Evolutionary conservation across 2,113 vertebrate species (phyloP).

Genomic region (Dissostichus mawsoni): DNA sequence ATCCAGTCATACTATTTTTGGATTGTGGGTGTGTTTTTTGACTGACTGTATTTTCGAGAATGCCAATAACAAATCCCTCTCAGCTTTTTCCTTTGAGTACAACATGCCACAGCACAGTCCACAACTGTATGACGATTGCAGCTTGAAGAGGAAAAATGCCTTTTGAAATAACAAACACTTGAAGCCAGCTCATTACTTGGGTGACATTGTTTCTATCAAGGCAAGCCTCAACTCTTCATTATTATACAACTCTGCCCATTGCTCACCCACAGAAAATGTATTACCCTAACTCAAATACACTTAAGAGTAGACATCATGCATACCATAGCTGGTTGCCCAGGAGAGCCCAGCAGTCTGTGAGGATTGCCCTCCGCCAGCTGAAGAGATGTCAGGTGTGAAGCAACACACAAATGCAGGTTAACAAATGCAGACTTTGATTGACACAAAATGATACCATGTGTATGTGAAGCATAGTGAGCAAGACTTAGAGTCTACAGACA

Average conservation of each 20-base stretch:
- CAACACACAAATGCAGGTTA: conserved; percentile 20
- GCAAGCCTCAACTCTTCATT: conserved; percentile 92
- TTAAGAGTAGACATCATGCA: conserved; percentile 86
- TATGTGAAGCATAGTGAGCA: background rate
- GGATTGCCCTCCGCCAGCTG: conserved; percentile 66
- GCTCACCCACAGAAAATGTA: conserved; percentile 90
- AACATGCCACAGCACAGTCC: conserved; percentile 89
- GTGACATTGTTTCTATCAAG: conserved; percentile 86
- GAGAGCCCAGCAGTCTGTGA: conserved; percentile 76
- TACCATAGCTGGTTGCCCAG: conserved; percentile 85
- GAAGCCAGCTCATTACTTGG: conserved; percentile 79
- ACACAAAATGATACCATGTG: background rate
- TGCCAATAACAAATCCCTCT: conserved; percentile 52
- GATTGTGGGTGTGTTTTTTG: conserved; percentile 11
- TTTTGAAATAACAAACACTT: conserved; percentile 89
- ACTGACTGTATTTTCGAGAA: conserved; percentile 55
- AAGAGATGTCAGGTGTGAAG: conserved; percentile 56
- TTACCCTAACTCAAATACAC: conserved; percentile 86
- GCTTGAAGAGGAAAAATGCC: conserved; percentile 85
- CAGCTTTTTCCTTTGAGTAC: conserved; percentile 52
- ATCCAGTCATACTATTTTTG: conserved; percentile 43
- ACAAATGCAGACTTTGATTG: conserved; percentile 1
- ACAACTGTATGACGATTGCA: conserved; percentile 86
- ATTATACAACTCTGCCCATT: conserved; percentile 86
- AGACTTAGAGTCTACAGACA: background rate